These are phyloP conservation scores for Acropora tenuis DNA, from an alignment of 64 coral and sea anemone species.

Conservation along the genomic window DNA sequence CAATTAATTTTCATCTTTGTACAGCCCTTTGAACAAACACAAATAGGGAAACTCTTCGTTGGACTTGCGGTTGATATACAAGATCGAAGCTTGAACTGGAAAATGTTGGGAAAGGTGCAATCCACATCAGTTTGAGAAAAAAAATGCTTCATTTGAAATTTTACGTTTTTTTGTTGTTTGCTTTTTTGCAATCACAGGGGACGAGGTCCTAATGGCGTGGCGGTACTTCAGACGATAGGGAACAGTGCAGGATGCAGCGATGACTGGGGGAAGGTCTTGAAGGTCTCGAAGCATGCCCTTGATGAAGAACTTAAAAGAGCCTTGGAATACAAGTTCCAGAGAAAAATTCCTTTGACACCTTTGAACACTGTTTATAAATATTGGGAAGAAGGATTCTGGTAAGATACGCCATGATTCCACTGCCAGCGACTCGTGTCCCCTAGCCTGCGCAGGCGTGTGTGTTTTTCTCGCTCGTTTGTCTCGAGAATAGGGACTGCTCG, in stretches of 20 bases:
- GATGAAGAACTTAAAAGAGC: slow-evolving; percentile 22
- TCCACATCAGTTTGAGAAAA: too few species aligned
- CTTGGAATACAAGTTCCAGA: slow-evolving; percentile 38
- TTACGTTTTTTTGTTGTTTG: not conserved
- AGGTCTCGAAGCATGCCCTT: not conserved
- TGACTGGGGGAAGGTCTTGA: not conserved
- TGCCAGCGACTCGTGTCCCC: too few species aligned
- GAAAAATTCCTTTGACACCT: not conserved
- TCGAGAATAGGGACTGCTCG: too few species aligned
- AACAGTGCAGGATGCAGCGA: slow-evolving; percentile 41
- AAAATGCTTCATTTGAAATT: too few species aligned
- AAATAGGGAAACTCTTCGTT: too few species aligned
- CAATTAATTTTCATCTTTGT: too few species aligned
- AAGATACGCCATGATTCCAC: not conserved
- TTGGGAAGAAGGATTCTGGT: slow-evolving; percentile 44
- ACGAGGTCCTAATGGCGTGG: not conserved
- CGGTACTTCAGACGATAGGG: slow-evolving; percentile 6
- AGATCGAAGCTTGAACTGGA: too few species aligned
- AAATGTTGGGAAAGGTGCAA: too few species aligned
- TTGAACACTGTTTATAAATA: slow-evolving; percentile 28
- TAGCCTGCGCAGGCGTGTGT: too few species aligned
- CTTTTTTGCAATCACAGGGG: not conserved
- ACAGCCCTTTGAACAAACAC: too few species aligned
- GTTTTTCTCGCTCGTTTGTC: too few species aligned
- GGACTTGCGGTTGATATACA: too few species aligned